Base-by-base conservation (phyloP, 1,140 invertebrate genomes). In the Subanguina moxae region DNA sequence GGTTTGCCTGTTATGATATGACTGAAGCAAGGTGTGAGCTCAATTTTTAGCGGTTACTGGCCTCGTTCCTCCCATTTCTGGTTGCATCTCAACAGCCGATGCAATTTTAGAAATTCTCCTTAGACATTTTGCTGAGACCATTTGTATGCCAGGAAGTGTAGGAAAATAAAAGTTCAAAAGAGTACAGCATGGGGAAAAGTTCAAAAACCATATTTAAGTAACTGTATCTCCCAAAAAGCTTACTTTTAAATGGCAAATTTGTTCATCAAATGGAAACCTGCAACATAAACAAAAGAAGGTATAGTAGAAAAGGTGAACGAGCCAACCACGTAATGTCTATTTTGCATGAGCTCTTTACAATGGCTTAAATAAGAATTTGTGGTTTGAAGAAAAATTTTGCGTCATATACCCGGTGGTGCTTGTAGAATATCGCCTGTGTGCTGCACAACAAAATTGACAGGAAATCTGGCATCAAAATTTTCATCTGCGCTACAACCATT, bases 331-430 rank as follows among this genome's bases (percentile, higher is more conserved):
- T 95, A 85, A 98, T 97, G 86, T 98, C 93, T 82, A 98, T 97
- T 86, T 94, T 93, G 87, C 94, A 98, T 76, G 94, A 97, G 85
- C 92, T 95, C 86, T 96, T 97, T 87, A 97, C 95, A 85, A 97
- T 97, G 86, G 90, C 32, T 38, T 38, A 38, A 38, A 38, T n/a
- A 90, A 62, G 93, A 94, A 71, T 94, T 94, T 79, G 97, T 90
- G 27, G 19, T 52, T 43, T 23, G 32, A 42, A 1, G 7, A 64
- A 11, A 32, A 56, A 97, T 92, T 93, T 96, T 27, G 25, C 71
- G 91, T 90, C 11, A 5, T 38, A 38, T 38, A 38, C 32, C 90
- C 58, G 93, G 94, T 72, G 94, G 94, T 79, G 97, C 90, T 87
- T 94, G 96, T 67, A 91, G 87, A 84, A 92, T 94, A 77, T 89